phyloP scores from a whole-genome alignment of 2,113 vertebrate species.

The Brachyhypopomus occidentalis region DNA sequence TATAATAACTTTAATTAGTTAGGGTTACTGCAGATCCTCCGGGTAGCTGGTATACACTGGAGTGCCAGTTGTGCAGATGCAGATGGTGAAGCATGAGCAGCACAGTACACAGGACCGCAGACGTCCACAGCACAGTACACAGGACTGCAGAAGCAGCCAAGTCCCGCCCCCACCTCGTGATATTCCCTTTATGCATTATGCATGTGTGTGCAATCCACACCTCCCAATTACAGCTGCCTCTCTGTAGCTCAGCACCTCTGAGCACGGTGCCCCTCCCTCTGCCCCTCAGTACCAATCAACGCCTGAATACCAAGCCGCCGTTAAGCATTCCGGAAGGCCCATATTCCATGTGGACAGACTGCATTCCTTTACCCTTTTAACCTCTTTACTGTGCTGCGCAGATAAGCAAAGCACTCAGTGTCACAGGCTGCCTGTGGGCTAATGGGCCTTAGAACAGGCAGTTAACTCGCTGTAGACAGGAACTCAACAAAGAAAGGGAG shows the following conservation, averaged over 20 bases:
- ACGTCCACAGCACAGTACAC: no score
- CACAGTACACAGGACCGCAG: no score
- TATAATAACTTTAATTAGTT: no score
- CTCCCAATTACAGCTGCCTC: slow-evolving; percentile 24
- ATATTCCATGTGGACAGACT: slow-evolving; percentile 23
- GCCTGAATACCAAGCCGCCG: slow-evolving; percentile 6
- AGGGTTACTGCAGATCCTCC: no score
- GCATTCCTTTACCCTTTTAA: slow-evolving; percentile 43
- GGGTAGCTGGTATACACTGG: no score
- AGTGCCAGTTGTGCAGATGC: no score
- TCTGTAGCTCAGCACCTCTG: not conserved
- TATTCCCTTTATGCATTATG: slow-evolving; percentile 1
- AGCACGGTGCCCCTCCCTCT: not conserved
- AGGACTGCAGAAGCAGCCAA: no score
- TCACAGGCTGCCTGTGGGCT: slow-evolving; percentile 31
- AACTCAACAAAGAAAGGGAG: not conserved
- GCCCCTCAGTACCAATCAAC: slow-evolving; percentile 28
- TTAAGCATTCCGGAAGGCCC: slow-evolving; percentile 35
- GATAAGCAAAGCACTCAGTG: slow-evolving; percentile 42
- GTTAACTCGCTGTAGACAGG: slow-evolving; percentile 4
- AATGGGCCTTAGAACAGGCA: slow-evolving; percentile 25
- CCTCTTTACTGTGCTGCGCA: slow-evolving; percentile 36
- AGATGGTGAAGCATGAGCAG: no score
- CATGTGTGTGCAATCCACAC: not conserved
- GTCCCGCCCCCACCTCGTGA: not conserved